Percentiles rank a stretch among this genome's conserved stretches.
These are phyloP conservation scores for Xylophagus ater DNA, from an alignment of 2,888 invertebrate species.

Conservation along the genomic window DNA sequence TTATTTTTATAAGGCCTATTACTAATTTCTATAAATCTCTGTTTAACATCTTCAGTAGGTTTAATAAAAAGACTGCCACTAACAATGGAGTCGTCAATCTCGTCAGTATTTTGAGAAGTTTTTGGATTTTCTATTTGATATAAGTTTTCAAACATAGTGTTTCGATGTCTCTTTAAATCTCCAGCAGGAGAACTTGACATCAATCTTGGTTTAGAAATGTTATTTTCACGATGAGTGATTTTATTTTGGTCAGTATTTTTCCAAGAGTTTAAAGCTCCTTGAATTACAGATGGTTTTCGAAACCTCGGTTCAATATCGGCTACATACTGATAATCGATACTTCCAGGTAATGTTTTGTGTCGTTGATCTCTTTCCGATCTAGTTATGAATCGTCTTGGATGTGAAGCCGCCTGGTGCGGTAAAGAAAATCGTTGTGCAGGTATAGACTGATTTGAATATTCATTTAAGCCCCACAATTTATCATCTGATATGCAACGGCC, in stretches of 20 bases:
- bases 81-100: slow-evolving; percentile 27
- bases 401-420: slow-evolving; percentile 6
- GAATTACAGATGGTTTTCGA: slow-evolving; percentile 43
- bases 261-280: slow-evolving; percentile 53
- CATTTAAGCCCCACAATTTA: slow-evolving; percentile 33
- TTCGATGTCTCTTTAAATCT: slow-evolving; percentile 28
- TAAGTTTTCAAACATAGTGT: slow-evolving; percentile 20
- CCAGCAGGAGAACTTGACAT: slow-evolving; percentile 29
- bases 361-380: slow-evolving; percentile 3
- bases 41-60: slow-evolving; percentile 25
- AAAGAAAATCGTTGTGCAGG: slow-evolving; percentile 29
- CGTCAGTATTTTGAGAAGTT: slow-evolving; percentile 15
- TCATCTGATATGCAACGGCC: slow-evolving; percentile 39
- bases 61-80: slow-evolving; percentile 34
- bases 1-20: slow-evolving; percentile 26
- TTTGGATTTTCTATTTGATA: slow-evolving; percentile 5
- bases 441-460: slow-evolving; percentile 24
- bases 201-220: slow-evolving; percentile 30
- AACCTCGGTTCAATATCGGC: slow-evolving; percentile 63
- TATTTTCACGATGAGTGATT: slow-evolving; percentile 30
- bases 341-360: neutral
- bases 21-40: slow-evolving; percentile 31
- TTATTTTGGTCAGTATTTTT: slow-evolving; percentile 48
- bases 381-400: slow-evolving; percentile 12
- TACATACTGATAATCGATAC: slow-evolving; percentile 50